Evolutionary conservation across 2,888 invertebrate genomes (phyloP).

Genomic region (Crocallis elinguaria): DNA sequence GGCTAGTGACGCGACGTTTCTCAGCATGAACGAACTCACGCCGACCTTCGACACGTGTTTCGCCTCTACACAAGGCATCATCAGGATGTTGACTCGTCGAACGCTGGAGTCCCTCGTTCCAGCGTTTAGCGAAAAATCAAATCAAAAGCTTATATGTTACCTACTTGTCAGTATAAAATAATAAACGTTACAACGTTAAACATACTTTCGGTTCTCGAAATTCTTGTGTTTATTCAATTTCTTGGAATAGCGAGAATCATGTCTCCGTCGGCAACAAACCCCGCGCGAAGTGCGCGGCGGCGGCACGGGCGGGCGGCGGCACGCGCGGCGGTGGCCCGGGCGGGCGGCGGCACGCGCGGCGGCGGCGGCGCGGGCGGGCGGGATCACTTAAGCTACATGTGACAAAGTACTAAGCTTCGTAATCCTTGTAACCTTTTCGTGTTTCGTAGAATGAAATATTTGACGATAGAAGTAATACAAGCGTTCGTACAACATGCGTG

Average conservation of each 20-base stretch:
- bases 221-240: constrained; percentile 1
- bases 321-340: not conserved
- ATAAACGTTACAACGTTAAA: not conserved
- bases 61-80: too few species aligned
- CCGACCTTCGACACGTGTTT: too few species aligned
- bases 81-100: too few species aligned
- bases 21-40: too few species aligned
- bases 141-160: too few species aligned
- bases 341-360: not conserved
- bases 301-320: not conserved
- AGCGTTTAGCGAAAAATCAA: too few species aligned
- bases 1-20: too few species aligned
- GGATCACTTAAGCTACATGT: constrained; percentile 20
- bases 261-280: not conserved
- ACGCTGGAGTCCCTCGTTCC: too few species aligned
- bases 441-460: constrained; percentile 13
- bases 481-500: too few species aligned
- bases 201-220: not conserved
- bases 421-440: constrained; percentile 20
- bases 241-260: not conserved
- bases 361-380: not conserved
- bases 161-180: too few species aligned
- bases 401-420: constrained; percentile 24
- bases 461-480: constrained; percentile 8
- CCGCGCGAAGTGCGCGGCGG: not conserved